Percentiles rank a stretch among this genome's conserved stretches.
Evolutionary conservation across 2,797 vertebrate genomes (phyloP).

Genomic region (Streptopelia turtur): DNA sequence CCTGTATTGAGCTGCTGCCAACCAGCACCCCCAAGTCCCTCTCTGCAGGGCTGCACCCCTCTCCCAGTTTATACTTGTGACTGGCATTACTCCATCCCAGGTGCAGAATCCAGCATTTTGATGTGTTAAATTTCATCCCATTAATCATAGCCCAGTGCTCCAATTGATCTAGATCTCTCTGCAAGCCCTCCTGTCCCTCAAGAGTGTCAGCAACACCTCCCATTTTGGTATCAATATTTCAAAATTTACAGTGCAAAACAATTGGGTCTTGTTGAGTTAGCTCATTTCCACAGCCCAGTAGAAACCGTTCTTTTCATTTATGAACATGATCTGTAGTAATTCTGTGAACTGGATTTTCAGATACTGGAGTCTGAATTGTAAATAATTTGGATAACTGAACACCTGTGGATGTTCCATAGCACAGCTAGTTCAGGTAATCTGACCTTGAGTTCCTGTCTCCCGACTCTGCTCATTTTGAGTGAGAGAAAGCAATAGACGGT

Average conservation of each 20-base stretch:
- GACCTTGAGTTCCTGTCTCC: background rate
- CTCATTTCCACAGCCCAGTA: background rate
- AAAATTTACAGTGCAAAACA: background rate
- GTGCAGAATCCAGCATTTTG: too few species aligned
- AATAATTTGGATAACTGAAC: background rate
- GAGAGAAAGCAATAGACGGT: background rate
- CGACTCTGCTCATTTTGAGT: background rate
- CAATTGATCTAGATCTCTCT: too few species aligned
- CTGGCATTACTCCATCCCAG: too few species aligned
- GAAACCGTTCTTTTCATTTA: background rate
- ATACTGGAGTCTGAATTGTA: background rate
- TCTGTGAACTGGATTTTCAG: background rate
- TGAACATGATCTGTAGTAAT: background rate
- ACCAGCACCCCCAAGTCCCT: background rate
- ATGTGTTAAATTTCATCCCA: too few species aligned
- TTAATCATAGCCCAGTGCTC: too few species aligned
- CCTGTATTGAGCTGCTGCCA: background rate
- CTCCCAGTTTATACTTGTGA: too few species aligned
- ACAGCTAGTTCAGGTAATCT: background rate
- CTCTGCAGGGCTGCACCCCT: too few species aligned
- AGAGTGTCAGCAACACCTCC: background rate
- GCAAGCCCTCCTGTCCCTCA: too few species aligned
- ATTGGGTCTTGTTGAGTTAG: background rate
- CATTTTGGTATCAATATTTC: background rate
- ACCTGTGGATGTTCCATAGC: background rate